Conservation (phyloP, 2,797 vertebrate genomes). For the Melanotaenia pygmaea region DNA sequence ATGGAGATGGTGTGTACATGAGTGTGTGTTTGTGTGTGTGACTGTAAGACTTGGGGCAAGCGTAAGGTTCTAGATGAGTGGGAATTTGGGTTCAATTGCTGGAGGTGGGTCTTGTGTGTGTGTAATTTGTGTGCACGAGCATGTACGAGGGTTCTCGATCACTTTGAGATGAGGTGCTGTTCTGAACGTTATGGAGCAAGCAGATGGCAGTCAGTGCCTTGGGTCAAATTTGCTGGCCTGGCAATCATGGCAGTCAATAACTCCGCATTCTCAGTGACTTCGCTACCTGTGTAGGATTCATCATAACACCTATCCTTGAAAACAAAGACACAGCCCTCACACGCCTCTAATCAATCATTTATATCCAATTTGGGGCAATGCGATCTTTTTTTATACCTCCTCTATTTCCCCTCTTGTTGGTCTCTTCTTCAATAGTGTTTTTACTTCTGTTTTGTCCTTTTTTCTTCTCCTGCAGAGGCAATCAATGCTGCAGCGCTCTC, state of each 20-base stretch:
- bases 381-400: constrained; percentile 68
- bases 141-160: constrained; percentile 51
- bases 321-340: constrained; percentile 79
- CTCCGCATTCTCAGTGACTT: constrained; percentile 71
- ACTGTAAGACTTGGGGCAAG: constrained; percentile 40
- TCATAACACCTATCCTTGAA: constrained; percentile 74
- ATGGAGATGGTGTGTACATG: constrained; percentile 77
- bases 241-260: constrained; percentile 88
- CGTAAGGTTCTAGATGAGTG: constrained; percentile 30
- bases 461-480: constrained; percentile 56
- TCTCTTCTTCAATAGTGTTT: constrained; percentile 63
- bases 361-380: constrained; percentile 83
- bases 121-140: constrained; percentile 58
- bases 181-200: constrained; percentile 66
- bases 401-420: constrained; percentile 43
- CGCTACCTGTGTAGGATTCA: constrained; percentile 78
- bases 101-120: constrained; percentile 47
- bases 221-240: constrained; percentile 86
- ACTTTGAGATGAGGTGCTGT: constrained; percentile 56
- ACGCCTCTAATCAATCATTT: constrained; percentile 88
- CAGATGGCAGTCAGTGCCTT: constrained; percentile 76
- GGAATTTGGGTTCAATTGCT: constrained; percentile 45
- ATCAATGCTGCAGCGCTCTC: constrained; percentile 79
- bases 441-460: constrained; percentile 70
- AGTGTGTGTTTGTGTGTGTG: constrained; percentile 48